Evolutionary conservation across 2,888 invertebrate genomes (phyloP), one percentile per base, ranked within the genome.

Genomic region (Acleris sparsana): DNA sequence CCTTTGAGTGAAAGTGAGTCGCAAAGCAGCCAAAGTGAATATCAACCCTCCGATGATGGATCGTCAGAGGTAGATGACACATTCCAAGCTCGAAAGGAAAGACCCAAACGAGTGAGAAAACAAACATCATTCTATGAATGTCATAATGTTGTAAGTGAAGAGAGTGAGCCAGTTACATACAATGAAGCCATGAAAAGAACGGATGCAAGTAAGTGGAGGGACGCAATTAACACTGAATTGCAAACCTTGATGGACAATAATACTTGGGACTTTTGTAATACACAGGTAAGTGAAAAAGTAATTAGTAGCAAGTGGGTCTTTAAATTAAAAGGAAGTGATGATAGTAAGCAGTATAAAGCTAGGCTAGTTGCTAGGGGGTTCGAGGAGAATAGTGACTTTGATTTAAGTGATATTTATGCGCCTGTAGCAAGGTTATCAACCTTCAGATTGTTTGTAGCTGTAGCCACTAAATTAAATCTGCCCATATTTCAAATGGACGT

Each of bases 241-340:
- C 7, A 53, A n/a, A 71, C 71, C 0, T 22, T 74, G 17, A 60
- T 64, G 49, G 70, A 72, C 0, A 74, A 73, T 58, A 69, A 73
- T 29, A 73, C 72, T 25, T 73, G 72, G 73, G 48, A 56, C 5
- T 1, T 67, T 6, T 68, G 68, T 56, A 57, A 73, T 3, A 0
- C 17, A 57, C 71, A 72, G 3, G 44, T 9, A 1, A 63, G 43
- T 58, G 44, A 46, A 17, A 73, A 72, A 17, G n/a, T 64, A 0
- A 52, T 75, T 3, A 69, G 55, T 62, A 72, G 67, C 53, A 77
- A 78, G 49, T 76, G 74, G 76, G 75, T 77, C 0, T 77, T 76
- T 63, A 75, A 72, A 59, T 65, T 70, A 5, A 77, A 73, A 57
- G 39, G 39, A 7, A n/a, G n/a, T n/a, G n/a, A n/a, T 46, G 6